phyloP scores from a whole-genome alignment of 1,140 invertebrate species.

The Argopecten irradians region DNA sequence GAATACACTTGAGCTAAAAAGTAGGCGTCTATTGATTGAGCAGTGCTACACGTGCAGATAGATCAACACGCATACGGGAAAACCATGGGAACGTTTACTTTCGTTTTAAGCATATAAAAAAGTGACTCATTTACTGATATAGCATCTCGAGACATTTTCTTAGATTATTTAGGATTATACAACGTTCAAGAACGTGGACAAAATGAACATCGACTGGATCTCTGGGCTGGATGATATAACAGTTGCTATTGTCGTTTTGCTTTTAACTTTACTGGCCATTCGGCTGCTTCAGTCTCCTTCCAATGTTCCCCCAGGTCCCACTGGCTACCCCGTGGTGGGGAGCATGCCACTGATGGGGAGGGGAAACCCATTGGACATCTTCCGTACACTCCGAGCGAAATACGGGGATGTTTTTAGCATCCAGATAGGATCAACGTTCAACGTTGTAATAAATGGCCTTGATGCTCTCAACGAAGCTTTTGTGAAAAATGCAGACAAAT shows the following conservation, averaged over 20 bases:
- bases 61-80: neutral
- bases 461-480: conserved; percentile 40
- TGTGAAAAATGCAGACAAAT: conserved; percentile 43
- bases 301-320: conserved; percentile 25
- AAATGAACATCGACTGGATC: neutral
- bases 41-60: neutral
- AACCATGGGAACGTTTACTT: neutral
- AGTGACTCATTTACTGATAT: no score
- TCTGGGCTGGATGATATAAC: neutral
- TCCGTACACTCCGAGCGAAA: conserved; percentile 1
- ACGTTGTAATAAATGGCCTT: conserved; percentile 37
- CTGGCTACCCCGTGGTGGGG: neutral
- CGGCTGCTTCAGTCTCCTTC: neutral
- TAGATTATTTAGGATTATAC: no score
- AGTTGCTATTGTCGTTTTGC: neutral
- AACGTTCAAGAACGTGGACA: no score
- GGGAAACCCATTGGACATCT: neutral
- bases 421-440: neutral
- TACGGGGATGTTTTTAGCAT: conserved; percentile 43
- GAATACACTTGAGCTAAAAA: neutral
- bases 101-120: neutral
- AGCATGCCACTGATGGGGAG: neutral
- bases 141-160: no score
- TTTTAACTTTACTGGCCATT: neutral
- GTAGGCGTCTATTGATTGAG: neutral